Evolutionary conservation across 2,113 vertebrate genomes (phyloP).

Genomic region (Dicaeum eximium): DNA sequence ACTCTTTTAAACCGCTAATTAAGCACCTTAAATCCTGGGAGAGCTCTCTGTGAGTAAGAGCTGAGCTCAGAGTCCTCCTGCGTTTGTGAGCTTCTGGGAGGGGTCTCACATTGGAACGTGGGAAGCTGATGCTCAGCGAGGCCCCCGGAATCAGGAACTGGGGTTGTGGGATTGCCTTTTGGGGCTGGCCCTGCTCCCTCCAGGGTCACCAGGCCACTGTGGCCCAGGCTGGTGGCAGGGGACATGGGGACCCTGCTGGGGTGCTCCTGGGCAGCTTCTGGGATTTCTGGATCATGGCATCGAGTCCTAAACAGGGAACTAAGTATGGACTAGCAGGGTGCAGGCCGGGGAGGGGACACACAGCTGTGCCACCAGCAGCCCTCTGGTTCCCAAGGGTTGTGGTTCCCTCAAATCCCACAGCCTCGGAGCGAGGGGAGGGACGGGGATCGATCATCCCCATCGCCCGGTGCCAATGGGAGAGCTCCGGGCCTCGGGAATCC

Average conservation of each 20-base stretch:
- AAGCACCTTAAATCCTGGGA: background rate
- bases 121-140: background rate
- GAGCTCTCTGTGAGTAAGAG: conserved; percentile 23
- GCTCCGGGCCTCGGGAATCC: background rate
- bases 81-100: conserved; percentile 32
- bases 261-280: background rate
- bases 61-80: background rate
- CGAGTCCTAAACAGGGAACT: background rate
- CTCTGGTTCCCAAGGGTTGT: too few species aligned
- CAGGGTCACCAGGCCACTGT: background rate
- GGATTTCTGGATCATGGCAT: background rate
- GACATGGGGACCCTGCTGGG: background rate
- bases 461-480: background rate
- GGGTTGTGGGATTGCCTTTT: background rate
- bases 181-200: background rate
- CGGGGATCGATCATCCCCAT: accelerated
- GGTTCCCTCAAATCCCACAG: background rate
- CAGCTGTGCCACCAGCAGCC: background rate
- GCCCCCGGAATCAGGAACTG: accelerated
- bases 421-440: accelerated
- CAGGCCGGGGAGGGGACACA: background rate
- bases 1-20: conserved; percentile 19
- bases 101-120: background rate
- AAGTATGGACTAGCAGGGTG: accelerated
- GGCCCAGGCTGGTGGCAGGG: background rate